These are phyloP conservation scores for Buceros bicornis DNA, from an alignment of 2,797 vertebrate species.

Conservation along the genomic window DNA sequence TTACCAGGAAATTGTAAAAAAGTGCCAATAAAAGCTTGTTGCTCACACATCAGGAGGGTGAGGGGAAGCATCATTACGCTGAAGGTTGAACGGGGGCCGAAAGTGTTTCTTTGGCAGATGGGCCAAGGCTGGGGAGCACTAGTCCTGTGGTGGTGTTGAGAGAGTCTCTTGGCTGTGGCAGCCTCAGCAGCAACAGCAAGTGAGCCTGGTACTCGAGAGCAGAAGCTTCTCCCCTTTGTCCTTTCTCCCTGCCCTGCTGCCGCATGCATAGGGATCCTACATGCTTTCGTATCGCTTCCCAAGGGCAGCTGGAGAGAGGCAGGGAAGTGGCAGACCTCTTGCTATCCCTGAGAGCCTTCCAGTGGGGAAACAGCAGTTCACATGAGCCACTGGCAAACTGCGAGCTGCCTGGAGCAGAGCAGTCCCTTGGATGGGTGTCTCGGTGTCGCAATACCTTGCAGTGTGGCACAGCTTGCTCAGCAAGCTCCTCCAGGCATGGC, in stretches of 20 bases:
- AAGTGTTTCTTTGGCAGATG: not conserved
- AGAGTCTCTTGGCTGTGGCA: not conserved
- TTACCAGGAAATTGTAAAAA: slow-evolving; percentile 37
- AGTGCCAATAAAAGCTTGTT: not conserved
- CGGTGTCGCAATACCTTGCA: fast-evolving
- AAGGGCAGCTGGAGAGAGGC: not conserved
- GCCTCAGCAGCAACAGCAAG: not conserved
- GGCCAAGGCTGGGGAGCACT: fast-evolving
- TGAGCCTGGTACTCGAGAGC: not conserved
- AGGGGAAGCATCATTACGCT: fast-evolving
- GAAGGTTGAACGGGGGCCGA: not conserved
- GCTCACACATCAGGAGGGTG: not conserved
- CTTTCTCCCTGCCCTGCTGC: not conserved
- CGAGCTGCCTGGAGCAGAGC: not conserved
- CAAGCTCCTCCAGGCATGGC: not conserved
- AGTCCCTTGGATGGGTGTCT: not conserved
- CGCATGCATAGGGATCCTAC: fast-evolving
- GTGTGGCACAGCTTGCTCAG: not conserved
- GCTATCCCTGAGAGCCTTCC: not conserved
- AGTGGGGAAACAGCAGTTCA: not conserved
- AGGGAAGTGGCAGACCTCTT: not conserved
- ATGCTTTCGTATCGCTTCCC: fast-evolving
- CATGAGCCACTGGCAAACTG: not conserved
- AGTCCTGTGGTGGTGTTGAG: not conserved
- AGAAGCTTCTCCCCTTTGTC: not conserved